Evolutionary conservation across 2,888 invertebrate genomes (phyloP), one percentile per base, ranked within the genome.

Genomic region (Unio delphinus): DNA sequence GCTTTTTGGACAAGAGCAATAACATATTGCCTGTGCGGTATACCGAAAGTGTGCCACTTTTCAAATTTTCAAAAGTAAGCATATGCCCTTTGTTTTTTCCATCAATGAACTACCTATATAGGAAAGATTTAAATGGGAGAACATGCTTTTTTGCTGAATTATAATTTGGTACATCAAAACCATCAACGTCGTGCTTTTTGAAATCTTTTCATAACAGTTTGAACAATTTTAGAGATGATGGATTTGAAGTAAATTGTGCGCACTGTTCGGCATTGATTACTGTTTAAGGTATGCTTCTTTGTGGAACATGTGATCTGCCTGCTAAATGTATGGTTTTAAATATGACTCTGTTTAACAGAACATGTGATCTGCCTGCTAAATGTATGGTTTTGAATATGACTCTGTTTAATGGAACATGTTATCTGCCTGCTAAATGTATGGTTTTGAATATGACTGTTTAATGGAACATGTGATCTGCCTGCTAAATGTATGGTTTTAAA

Each of bases 261-360:
- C 72, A 72, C 34, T 72, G 72, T 34, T 7, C 1, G 2, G 26
- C 18, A 17, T 23, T 8, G 17, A 61, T 65, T 34, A 61, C 28
- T 45, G 65, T 69, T 0, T 65, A 63, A 55, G 61, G 60, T 56
- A 59, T 74, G 23, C 55, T 74, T 1, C 26, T 74, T 0, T 69
- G 72, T 74, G 72, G 74, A n/a, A 74, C 74, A 57, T 74, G 69
- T 63, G 74, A 74, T 65, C 65, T 74, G 45, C 74, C 74, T 30
- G 72, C 74, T 0, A 74, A 69, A 58, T 60, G 64, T 63, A 61
- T 72, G 56, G 23, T 23, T 23, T 23, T 23, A 0, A 23, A 23
- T 23, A 23, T 23, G 23, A 23, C 28, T 28, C 28, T 28, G 28
- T 2, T 28, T 28, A 4, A 28, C 0, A 2, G 28, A 28, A 2